Percentiles rank a stretch among this genome's conserved stretches.
Conservation (phyloP, 2,888 invertebrate species). For the Cryptophagus acutangulus region DNA sequence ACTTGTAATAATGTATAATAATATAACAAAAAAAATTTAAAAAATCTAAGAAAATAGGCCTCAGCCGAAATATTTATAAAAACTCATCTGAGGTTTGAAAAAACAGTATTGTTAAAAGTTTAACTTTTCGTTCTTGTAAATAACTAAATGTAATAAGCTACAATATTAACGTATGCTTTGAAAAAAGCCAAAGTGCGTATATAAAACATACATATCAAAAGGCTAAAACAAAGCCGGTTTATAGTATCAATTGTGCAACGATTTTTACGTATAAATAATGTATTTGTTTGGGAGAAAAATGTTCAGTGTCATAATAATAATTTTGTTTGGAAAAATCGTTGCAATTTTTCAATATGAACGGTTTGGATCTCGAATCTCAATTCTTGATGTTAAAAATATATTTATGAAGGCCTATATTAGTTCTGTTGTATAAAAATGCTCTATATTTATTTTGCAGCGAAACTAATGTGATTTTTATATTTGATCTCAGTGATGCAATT, state of each 20-base stretch:
- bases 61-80: constrained; percentile 23
- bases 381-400: not conserved
- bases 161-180: too few species aligned
- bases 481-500: constrained; percentile 24
- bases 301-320: too few species aligned
- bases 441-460: not conserved
- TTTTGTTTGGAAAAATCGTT: too few species aligned
- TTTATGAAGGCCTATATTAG: not conserved
- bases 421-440: not conserved
- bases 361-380: too few species aligned
- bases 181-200: too few species aligned
- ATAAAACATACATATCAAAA: constrained; percentile 12
- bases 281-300: not conserved
- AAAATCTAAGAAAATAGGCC: constrained; percentile 19
- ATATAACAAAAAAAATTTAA: constrained; percentile 18
- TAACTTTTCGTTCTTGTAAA: not conserved
- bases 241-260: not conserved
- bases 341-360: too few species aligned
- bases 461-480: constrained; percentile 18
- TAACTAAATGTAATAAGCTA: not conserved
- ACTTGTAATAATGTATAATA: not conserved
- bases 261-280: not conserved
- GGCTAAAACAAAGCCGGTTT: not conserved
- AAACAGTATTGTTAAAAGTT: constrained; percentile 6
- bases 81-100: constrained; percentile 19